Evolutionary conservation across 2,797 vertebrate genomes (phyloP).

Genomic region (Periophthalmus magnuspinnatus): DNA sequence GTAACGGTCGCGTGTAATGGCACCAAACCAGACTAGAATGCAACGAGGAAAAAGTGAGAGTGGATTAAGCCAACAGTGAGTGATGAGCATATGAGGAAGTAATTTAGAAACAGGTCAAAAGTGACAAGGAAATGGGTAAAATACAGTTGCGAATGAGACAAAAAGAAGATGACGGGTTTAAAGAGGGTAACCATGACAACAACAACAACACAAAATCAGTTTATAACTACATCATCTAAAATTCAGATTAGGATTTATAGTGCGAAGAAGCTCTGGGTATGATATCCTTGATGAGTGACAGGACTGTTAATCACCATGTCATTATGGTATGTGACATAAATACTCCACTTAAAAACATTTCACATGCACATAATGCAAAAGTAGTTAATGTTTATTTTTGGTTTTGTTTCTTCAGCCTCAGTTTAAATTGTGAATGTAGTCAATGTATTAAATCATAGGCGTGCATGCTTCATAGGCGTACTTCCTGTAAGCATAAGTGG

Average conservation of each 20-base stretch:
- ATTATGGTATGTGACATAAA: too few relatives aligned
- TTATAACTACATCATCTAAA: neutral
- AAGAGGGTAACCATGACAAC: neutral
- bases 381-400: neutral
- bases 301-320: too few relatives aligned
- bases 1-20: neutral
- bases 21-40: slow-evolving; percentile 4
- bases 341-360: too few relatives aligned
- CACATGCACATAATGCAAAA: too few relatives aligned
- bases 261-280: neutral
- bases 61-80: neutral
- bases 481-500: slow-evolving; percentile 54
- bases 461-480: neutral
- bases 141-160: neutral
- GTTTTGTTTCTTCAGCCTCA: neutral
- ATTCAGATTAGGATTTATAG: neutral
- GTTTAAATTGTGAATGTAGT: neutral
- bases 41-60: slow-evolving; percentile 1
- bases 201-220: neutral
- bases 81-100: neutral
- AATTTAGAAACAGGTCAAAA: neutral
- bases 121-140: neutral
- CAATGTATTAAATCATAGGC: neutral
- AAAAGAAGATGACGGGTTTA: neutral
- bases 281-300: too few relatives aligned